Evolutionary conservation across 2,888 invertebrate genomes (phyloP), one percentile per base, ranked within the genome.

Genomic region (Quadriops clusia): DNA sequence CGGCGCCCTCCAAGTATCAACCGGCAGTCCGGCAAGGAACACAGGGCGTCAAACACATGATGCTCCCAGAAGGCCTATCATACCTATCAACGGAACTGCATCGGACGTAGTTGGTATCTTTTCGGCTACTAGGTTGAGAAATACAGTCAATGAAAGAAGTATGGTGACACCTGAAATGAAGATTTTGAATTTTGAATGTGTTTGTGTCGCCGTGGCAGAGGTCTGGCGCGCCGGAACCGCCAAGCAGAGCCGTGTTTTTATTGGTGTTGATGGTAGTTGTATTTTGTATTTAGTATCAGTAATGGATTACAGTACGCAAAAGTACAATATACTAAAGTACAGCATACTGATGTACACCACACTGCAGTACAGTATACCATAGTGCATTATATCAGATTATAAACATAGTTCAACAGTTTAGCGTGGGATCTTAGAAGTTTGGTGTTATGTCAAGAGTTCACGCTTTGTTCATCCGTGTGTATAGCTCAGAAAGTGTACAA

Each of bases 51-150:
- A 53, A 55, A 58, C 54, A 58, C 54, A 61, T 53, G 58, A 61
- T 60, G 60, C 59, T 58, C 58, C 58, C 56, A 51, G 52, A 41
- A 45, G 46, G 49, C 48, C 53, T 53, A 53, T 53, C 58, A 56
- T 74, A 81, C 80, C 80, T 78, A 81, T 79, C 63, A 81, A 70
- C 63, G 80, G 80, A 63, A 81, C 79, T 64, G 81, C 80, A 64
- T 81, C 80, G 64, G 80, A 80, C 54, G 81, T 76, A 48, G 79
- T 78, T 64, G 90, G 91, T 79, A 93, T 84, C 68, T 89, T 90
- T 77, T 93, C 91, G 51, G 90, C 89, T 61, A 94, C 90, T 74
- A 93, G 82, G 73, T 91, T 87, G 70, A 91, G 80, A 77, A 93
- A 93, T 67, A 93, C 91, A 70, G 90, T 93, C 75, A 93, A 79